Base-by-base conservation (phyloP, 2,797 vertebrate genomes). In the Protosalanx chinensis region DNA sequence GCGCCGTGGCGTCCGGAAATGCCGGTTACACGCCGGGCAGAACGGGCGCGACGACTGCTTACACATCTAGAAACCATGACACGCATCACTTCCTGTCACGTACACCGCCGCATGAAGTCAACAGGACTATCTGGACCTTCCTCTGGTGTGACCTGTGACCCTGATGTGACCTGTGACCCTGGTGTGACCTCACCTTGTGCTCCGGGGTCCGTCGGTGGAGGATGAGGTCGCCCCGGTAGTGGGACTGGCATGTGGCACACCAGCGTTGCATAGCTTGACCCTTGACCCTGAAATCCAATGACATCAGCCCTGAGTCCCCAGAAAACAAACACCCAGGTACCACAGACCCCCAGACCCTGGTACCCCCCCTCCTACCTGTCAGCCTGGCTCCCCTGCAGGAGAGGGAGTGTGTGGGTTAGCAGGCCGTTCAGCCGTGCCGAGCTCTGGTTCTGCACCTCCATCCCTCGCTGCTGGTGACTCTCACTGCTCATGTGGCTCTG, bases 1-100 rank as follows among this genome's bases (percentile, higher is more conserved):
- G 87, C 97, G 98, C 78, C 96, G 93, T 4, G 97, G 97, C 0
- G 96, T 97, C 87, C 94, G 95, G 88, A 99, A 97, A 85, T 95
- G 93, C 29, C 95, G 93, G 76, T 88, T 91, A 77, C 97, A 99
- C 53, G 93, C 87, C 0, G 94, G 94, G 86, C 97, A 99, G 91
- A 97, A 98, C 32, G 97, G 97, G 53, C 95, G 92, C 5, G 95
- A 90, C 0, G 91, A 91, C 63, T 94, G 94, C 76, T 99, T 98
- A 76, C 95, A 93, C 73, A 93, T 77, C 97, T 99, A 86, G 74
- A 4, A 77, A 35, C 29, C 30, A 73, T 41, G 33, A 78, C 57
- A 66, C 46, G 20, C 69, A 71, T 41, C 69, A 58, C 15, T 30
- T 33, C n/a, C 20, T 49, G 4, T 5, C 13, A 73, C 4, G 76